A percentile compares a stretch with the other conserved stretches of the same genome.
These are phyloP conservation scores for Drosophila kambysellisi DNA, from an alignment of 2,888 invertebrate species.

Conservation along the genomic window DNA sequence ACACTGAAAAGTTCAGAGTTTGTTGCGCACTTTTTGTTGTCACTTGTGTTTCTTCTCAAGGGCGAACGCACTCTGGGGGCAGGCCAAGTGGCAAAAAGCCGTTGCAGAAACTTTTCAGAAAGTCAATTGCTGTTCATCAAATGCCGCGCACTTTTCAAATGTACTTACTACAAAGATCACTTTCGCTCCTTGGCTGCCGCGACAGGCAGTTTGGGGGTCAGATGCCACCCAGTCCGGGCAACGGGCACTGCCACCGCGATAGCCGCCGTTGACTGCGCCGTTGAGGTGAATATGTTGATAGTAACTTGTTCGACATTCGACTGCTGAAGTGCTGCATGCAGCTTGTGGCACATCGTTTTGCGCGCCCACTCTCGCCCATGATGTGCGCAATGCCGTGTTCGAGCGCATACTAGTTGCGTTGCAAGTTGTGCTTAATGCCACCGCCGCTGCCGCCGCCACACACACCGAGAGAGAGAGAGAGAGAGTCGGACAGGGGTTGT, in stretches of 20 bases:
- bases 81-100: conserved; percentile 1
- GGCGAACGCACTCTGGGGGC: conserved; percentile 16
- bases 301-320: conserved; percentile 3
- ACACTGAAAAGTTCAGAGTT: conserved; percentile 33
- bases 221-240: conserved; percentile 10
- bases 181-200: conserved; percentile 13
- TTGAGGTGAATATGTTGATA: conserved; percentile 6
- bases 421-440: conserved; percentile 69
- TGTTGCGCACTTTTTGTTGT: conserved; percentile 17
- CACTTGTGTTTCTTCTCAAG: conserved; percentile 21
- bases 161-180: conserved; percentile 35
- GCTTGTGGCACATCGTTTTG: conserved; percentile 57
- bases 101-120: conserved; percentile 29
- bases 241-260: conserved; percentile 19
- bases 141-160: conserved; percentile 31
- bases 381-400: conserved; percentile 84
- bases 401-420: conserved; percentile 85
- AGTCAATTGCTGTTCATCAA: conserved; percentile 46
- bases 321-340: conserved; percentile 4
- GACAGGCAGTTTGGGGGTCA: conserved; percentile 9
- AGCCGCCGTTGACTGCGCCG: conserved; percentile 15
- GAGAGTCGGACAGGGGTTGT: conserved; percentile 56
- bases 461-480: neutral
- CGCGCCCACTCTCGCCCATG: conserved; percentile 82
- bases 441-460: conserved; percentile 10